Percentiles rank a stretch among this genome's conserved stretches.
phyloP scores from a whole-genome alignment of 2,888 invertebrate species.

The Plutella xylostella region DNA sequence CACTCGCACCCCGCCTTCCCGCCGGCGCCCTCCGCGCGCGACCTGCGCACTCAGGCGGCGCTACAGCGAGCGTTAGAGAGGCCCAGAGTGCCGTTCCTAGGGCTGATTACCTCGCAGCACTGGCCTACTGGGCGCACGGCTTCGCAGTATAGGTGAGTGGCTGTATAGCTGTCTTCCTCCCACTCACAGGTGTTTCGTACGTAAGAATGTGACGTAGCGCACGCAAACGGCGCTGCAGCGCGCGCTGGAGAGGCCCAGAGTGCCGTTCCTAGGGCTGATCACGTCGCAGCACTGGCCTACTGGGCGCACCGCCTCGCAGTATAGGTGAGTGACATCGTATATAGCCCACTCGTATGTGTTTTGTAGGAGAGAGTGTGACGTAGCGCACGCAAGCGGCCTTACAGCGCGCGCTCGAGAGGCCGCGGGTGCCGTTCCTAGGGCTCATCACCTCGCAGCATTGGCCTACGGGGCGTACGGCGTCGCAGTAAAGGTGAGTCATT shows the following conservation, averaged over 20 bases:
- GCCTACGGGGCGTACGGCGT: constrained; percentile 60
- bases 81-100: constrained; percentile 63
- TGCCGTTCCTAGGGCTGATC: constrained; percentile 74
- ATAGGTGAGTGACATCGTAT: constrained; percentile 45
- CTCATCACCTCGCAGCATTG: constrained; percentile 76
- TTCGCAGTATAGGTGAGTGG: constrained; percentile 59
- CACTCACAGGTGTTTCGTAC: too few relatives aligned
- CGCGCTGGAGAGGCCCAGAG: constrained; percentile 33
- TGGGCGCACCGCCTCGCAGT: constrained; percentile 63
- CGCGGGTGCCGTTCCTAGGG: constrained; percentile 66
- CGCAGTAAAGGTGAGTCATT: constrained; percentile 59
- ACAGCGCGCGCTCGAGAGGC: constrained; percentile 56
- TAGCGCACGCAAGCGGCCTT: constrained; percentile 72
- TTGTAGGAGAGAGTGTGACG: too few relatives aligned
- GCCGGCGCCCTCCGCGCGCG: constrained; percentile 76
- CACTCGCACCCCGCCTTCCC: constrained; percentile 82
- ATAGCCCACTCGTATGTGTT: too few relatives aligned
- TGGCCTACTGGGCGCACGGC: constrained; percentile 63
- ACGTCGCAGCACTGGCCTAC: constrained; percentile 73
- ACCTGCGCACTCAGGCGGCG: constrained; percentile 74
- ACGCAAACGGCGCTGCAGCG: constrained; percentile 74
- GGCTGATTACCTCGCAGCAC: constrained; percentile 75
- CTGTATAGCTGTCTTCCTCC: too few relatives aligned
- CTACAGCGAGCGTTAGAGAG: constrained; percentile 64
- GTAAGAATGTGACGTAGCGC: too few relatives aligned